These are phyloP conservation scores for Uria aalge DNA, from an alignment of 2,113 vertebrate species.

Conservation along the genomic window DNA sequence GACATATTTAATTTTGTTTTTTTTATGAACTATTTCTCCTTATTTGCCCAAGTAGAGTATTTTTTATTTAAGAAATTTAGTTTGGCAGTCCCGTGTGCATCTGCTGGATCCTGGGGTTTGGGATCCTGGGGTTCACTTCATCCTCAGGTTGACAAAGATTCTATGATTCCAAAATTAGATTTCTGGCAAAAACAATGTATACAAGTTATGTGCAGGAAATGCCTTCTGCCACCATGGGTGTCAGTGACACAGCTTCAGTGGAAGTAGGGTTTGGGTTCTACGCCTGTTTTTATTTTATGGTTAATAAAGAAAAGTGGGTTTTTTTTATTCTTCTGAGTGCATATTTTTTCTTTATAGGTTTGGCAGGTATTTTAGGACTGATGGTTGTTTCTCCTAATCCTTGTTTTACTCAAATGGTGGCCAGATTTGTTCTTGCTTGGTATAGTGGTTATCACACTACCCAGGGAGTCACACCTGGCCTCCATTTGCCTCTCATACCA, in stretches of 20 bases:
- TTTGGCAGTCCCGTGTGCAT: background rate
- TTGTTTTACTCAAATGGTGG: slow-evolving; percentile 42
- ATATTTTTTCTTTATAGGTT: background rate
- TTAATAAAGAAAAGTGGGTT: background rate
- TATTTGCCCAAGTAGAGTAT: slow-evolving; percentile 35
- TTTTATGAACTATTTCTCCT: slow-evolving; percentile 6
- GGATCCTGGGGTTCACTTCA: background rate
- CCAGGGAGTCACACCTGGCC: slow-evolving; percentile 28
- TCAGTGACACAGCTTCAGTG: background rate
- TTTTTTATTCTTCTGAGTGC: background rate
- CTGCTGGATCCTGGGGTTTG: background rate
- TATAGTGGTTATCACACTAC: background rate
- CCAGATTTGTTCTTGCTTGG: slow-evolving; percentile 37
- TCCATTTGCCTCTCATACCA: slow-evolving; percentile 34
- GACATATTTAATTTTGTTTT: slow-evolving; percentile 14
- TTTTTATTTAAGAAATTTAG: slow-evolving; percentile 25
- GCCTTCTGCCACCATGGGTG: background rate
- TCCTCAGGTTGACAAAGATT: background rate
- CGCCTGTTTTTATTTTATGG: background rate
- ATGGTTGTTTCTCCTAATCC: slow-evolving; percentile 15
- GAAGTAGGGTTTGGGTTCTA: background rate
- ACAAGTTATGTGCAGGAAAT: slow-evolving; percentile 9
- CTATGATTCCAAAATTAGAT: background rate
- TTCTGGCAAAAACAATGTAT: background rate
- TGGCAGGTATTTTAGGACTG: slow-evolving; percentile 42